Base-by-base conservation (phyloP, 2,113 vertebrate species). In the Sylvietta virens region DNA sequence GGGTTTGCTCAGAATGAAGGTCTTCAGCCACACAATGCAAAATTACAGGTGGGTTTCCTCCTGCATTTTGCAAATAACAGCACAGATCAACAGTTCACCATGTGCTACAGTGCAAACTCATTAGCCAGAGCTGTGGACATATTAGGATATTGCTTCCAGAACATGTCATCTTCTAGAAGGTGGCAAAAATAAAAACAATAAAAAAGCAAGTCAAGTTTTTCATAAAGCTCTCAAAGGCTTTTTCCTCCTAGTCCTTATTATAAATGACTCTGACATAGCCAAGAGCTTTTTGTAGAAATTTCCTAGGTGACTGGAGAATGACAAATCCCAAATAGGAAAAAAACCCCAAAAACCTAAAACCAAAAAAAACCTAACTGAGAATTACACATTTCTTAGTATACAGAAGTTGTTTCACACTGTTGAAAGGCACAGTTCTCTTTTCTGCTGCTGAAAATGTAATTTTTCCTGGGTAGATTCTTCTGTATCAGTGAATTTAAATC, bases 271-370 rank as follows among this genome's bases (percentile, higher is more conserved):
- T 93, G 86, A 78, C 67, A 78, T 45, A 82, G 70, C 50, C 67
- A 90, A 83, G 79, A 88, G 64, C 42, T 90, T 54, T 88, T 65
- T 50, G 50, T 57, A 88, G 89, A 91, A 85, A 94, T 95, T 91
- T 77, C 66, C 71, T 81, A 37, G 54, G 81, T 3, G 5, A 77
- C 70, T 72, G 58, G 33, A 92, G 86, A 90, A 91, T 72, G 71
- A 82, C 58, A 92, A 80, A 74, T 90, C 71, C 92, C 58, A 70
- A 42, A 20, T 1, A 28, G 37, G 14, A 13, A 14, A 45, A 37
- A 61, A 78, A 66, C 30, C 17, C 23, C 13, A 7, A 44, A 57
- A 50, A 20, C 8, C 24, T 15, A 15, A 45, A 3, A 6, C 4
- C 10, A 24, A 22, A 73, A 47, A 26, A 56, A 31, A 13, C 9